phyloP scores from a whole-genome alignment of 2,888 invertebrate species.

The Notocelia uddmanniana region DNA sequence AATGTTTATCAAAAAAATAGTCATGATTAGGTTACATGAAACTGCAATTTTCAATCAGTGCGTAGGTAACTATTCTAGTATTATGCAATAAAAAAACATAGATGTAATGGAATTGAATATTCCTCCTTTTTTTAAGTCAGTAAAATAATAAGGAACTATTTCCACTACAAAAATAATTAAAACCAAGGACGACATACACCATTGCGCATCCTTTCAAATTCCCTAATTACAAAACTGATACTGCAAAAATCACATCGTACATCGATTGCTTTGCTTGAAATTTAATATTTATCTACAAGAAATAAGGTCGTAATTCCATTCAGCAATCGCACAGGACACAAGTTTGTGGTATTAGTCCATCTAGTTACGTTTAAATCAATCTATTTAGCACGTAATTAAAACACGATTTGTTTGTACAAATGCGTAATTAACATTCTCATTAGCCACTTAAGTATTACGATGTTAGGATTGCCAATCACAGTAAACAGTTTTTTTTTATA shows the following conservation, averaged over 20 bases:
- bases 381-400: constrained; percentile 53
- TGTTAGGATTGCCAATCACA: constrained; percentile 31
- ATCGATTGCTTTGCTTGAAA: background rate
- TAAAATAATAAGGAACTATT: constrained; percentile 24
- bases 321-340: background rate
- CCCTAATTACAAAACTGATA: constrained; percentile 6
- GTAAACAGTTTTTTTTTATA: background rate
- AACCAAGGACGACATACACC: constrained; percentile 48
- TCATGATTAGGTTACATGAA: too few relatives aligned
- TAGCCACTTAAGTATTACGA: constrained; percentile 38
- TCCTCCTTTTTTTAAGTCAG: too few relatives aligned
- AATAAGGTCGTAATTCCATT: background rate
- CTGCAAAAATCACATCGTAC: background rate
- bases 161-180: constrained; percentile 2
- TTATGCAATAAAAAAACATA: too few relatives aligned
- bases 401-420: constrained; percentile 50
- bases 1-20: too few relatives aligned
- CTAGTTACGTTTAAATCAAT: constrained; percentile 45
- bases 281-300: background rate
- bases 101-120: too few relatives aligned
- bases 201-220: constrained; percentile 38
- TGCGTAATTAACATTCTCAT: constrained; percentile 42
- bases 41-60: too few relatives aligned
- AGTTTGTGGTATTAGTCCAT: background rate
- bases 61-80: too few relatives aligned